Base-by-base conservation (phyloP, 1,140 invertebrate species). In the Lucilia sericata region DNA sequence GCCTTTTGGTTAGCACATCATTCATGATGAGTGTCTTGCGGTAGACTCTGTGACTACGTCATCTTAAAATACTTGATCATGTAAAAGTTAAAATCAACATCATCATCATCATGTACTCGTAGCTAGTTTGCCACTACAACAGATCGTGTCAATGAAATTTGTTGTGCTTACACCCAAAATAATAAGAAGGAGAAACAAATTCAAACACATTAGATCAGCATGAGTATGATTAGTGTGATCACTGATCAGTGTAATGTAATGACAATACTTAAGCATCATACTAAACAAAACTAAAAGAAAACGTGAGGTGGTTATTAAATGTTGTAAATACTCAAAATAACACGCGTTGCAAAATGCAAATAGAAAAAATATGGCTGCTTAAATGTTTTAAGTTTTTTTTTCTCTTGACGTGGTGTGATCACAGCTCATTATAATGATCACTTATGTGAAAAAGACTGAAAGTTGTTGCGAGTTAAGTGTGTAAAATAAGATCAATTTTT, bases 131-230 rank as follows among this genome's bases (percentile, higher is more conserved):
- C 65, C 19, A 70, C 65, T 70, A 70, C 65, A 17, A 70, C 9
- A 19, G 47, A 80, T 80, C 76, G 76, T 80, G 76, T 80, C 76
- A 80, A 80, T 80, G 76, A 49, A 80, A 80, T 80, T 80, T 80
- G 76, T 80, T 80, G 19, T 17, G 19, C 76, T 51, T 49, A 49
- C 76, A 80, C 42, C 76, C n/a, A 80, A 49, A 78, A 78, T 13
- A 78, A 78, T n/a, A 47, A n/a, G 3, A n/a, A 60, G 14, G 5
- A 17, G 13, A 17, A 42, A 42, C 2, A 42, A 42, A 2, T 8
- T 3, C 4, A n/a, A n/a, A 60, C 55, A 60, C 14, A 60, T 60
- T 60, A 60, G 55, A 60, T n/a, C 55, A 17, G 55, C 55, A 17
- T 17, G 17, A 60, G 14, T n/a, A n/a, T 60, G 55, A 60, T 60